These are phyloP conservation scores for Leptestheria dahalacensis DNA, from an alignment of 1,140 invertebrate genomes.

Conservation along the genomic window DNA sequence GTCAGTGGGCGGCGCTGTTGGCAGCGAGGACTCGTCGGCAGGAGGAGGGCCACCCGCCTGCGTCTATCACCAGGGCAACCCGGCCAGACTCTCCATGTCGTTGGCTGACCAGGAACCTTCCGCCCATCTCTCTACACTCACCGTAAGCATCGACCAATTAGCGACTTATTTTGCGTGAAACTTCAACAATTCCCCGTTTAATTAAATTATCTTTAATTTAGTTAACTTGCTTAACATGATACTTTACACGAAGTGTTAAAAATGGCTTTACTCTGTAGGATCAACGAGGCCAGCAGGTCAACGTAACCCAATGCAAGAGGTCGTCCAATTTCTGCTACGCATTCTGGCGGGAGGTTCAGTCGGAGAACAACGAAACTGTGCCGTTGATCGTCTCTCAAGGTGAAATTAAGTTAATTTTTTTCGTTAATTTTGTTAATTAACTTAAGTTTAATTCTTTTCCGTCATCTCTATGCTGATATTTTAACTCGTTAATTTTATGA, in stretches of 20 bases:
- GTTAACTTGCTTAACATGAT: no score
- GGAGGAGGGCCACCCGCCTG: background rate
- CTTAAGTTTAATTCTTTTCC: no score
- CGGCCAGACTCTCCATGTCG: background rate
- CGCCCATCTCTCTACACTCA: background rate
- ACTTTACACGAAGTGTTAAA: no score
- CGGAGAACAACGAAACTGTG: background rate
- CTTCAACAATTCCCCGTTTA: background rate
- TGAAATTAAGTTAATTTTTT: background rate
- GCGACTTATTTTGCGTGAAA: no score
- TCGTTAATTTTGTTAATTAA: no score
- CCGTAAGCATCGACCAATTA: no score
- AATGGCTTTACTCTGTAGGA: no score
- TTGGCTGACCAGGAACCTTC: background rate
- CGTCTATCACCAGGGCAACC: background rate
- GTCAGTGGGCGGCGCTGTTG: background rate
- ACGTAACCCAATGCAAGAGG: background rate
- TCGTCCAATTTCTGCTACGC: constrained; percentile 7
- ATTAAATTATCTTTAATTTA: no score
- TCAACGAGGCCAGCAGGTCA: background rate
- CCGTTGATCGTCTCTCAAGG: background rate
- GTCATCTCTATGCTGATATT: no score
- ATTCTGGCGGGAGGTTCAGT: background rate
- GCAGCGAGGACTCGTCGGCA: background rate
- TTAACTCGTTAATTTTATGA: no score